Conservation (phyloP, 1,140 invertebrate species). For the Orius insidiosus region DNA sequence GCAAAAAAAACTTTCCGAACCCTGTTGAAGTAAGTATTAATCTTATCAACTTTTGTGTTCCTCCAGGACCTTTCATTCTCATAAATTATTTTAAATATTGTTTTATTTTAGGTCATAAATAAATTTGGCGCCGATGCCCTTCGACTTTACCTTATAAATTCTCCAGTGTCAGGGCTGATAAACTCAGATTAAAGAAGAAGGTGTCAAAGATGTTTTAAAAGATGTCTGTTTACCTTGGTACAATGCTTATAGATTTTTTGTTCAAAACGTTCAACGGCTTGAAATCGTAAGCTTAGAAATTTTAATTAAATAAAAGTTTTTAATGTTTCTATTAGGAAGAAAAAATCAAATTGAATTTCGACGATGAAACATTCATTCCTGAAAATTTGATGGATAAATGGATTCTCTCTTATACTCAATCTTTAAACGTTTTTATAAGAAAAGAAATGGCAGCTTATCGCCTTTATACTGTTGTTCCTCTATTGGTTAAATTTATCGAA, state of each 20-base stretch:
- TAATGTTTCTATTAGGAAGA: constrained; percentile 24
- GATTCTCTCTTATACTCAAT: constrained; percentile 93
- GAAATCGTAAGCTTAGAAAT: too few relatives aligned
- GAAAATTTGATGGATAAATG: constrained; percentile 91
- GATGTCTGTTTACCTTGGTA: constrained; percentile 98
- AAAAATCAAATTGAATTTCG: constrained; percentile 27
- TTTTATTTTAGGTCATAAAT: too few relatives aligned
- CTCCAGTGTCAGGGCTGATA: constrained; percentile 93
- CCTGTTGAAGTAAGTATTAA: constrained; percentile 64
- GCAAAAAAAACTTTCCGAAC: constrained; percentile 98
- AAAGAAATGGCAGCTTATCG: constrained; percentile 88
- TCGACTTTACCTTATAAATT: constrained; percentile 92
- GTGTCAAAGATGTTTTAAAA: constrained; percentile 88
- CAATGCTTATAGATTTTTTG: constrained; percentile 90
- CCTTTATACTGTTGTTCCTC: constrained; percentile 88
- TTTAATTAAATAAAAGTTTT: neutral
- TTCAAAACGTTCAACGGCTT: constrained; percentile 30
- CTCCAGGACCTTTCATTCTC: too few relatives aligned
- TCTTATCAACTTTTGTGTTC: too few relatives aligned
- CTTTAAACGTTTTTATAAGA: constrained; percentile 59
- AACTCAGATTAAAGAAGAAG: constrained; percentile 89
- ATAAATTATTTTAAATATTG: too few relatives aligned
- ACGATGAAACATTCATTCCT: constrained; percentile 28
- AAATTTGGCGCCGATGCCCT: constrained; percentile 97
- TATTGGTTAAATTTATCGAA: constrained; percentile 89